These are phyloP conservation scores for Drosophila nasuta DNA, from an alignment of 1,140 invertebrate genomes.

Conservation along the genomic window DNA sequence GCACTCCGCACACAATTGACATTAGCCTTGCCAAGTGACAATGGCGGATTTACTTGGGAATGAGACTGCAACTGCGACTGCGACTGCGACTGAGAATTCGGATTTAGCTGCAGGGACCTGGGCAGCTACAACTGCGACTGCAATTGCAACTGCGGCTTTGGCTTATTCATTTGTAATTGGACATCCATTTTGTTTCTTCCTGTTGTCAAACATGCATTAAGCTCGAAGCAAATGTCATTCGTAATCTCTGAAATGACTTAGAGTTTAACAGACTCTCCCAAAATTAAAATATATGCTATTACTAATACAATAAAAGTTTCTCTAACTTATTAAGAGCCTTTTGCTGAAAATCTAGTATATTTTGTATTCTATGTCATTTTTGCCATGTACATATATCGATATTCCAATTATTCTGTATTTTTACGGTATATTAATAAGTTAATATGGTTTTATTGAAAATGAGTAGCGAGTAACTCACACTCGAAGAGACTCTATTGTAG, in stretches of 20 bases:
- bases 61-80: conserved; percentile 4
- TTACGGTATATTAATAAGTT: no score
- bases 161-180: conserved; percentile 62
- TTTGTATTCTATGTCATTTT: no score
- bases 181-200: conserved; percentile 33
- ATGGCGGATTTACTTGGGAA: conserved; percentile 55
- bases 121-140: conserved; percentile 11
- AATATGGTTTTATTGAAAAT: no score
- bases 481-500: no score
- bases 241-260: conserved; percentile 48
- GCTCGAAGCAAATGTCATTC: conserved; percentile 41
- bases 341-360: no score
- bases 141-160: conserved; percentile 47
- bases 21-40: conserved; percentile 66
- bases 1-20: conserved; percentile 66
- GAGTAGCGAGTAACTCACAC: no score
- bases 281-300: not conserved
- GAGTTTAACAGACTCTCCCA: not conserved
- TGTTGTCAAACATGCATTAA: conserved; percentile 22
- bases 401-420: no score
- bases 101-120: conserved; percentile 61
- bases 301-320: no score
- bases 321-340: no score
- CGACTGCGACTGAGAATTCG: conserved; percentile 36
- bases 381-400: no score